A percentile compares a stretch with the other conserved stretches of the same genome.
Conservation (phyloP, 2,888 invertebrate species). For the Diarsia dahlii region DNA sequence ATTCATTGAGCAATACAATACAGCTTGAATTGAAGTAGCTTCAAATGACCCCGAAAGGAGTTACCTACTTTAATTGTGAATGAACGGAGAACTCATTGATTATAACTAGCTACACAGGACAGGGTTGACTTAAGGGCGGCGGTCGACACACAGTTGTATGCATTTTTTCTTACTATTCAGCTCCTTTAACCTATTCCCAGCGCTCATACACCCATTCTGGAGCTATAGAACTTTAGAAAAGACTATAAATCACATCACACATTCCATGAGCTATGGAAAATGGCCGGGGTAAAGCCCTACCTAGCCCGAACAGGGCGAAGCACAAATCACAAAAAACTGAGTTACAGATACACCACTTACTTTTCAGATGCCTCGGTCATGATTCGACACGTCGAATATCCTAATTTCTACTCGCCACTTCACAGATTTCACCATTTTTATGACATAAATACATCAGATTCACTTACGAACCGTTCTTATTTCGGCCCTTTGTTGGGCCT, state of each 20-base stretch:
- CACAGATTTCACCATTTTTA: conserved; percentile 96
- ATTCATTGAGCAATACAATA: conserved; percentile 78
- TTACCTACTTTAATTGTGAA: conserved; percentile 87
- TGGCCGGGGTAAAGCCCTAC: conserved; percentile 89
- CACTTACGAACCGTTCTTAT: conserved; percentile 88
- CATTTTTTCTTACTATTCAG: conserved; percentile 65
- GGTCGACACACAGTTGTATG: conserved; percentile 75
- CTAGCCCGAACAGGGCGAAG: conserved; percentile 84
- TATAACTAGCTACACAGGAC: conserved; percentile 78
- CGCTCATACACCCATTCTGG: conserved; percentile 43
- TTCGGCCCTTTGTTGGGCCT: conserved; percentile 91
- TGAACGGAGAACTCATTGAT: conserved; percentile 88
- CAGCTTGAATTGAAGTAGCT: conserved; percentile 77
- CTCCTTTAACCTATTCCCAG: conserved; percentile 56
- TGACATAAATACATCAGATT: conserved; percentile 94
- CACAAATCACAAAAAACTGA: conserved; percentile 79
- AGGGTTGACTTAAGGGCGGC: conserved; percentile 86
- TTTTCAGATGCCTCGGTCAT: conserved; percentile 98
- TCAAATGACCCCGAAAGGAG: conserved; percentile 86
- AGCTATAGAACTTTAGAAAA: conserved; percentile 64
- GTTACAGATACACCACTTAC: conserved; percentile 91
- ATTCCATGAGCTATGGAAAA: conserved; percentile 83
- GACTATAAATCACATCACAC: conserved; percentile 76
- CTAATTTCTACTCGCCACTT: conserved; percentile 95
- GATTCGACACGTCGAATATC: conserved; percentile 95